These are phyloP conservation scores for Acestrorhynchus altus DNA, from an alignment of 2,797 vertebrate genomes.

Conservation along the genomic window DNA sequence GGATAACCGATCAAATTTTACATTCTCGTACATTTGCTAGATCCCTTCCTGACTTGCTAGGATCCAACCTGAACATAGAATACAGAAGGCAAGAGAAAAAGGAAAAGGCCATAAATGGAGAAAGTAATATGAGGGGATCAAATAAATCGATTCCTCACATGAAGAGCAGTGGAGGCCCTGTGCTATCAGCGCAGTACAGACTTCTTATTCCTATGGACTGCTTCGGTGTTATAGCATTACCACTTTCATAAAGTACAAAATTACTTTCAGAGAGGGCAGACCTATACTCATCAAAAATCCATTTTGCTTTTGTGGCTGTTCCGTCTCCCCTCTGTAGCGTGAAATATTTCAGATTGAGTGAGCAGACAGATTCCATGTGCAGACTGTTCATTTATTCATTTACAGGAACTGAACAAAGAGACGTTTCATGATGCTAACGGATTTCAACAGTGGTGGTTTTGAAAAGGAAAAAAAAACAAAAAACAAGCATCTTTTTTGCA, in stretches of 20 bases:
- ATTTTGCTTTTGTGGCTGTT: slow-evolving; percentile 36
- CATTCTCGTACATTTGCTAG: background rate
- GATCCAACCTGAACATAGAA: background rate
- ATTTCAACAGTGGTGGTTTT: background rate
- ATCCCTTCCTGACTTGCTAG: slow-evolving; percentile 7
- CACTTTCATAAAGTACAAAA: slow-evolving; percentile 51
- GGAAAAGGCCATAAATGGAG: slow-evolving; percentile 9
- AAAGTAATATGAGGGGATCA: slow-evolving; percentile 43
- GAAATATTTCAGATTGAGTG: slow-evolving; percentile 16
- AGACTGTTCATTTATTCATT: slow-evolving; percentile 33
- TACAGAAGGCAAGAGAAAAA: slow-evolving; percentile 4
- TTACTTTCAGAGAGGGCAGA: slow-evolving; percentile 39
- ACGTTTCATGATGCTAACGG: slow-evolving; percentile 5
- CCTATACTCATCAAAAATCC: slow-evolving; percentile 45
- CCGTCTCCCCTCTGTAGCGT: slow-evolving; percentile 18
- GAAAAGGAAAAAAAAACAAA: background rate
- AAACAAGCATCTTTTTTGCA: slow-evolving; percentile 22
- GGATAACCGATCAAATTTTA: slow-evolving; percentile 11
- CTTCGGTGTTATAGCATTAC: slow-evolving; percentile 37
- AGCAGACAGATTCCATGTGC: background rate
- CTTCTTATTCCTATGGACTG: slow-evolving; percentile 31
- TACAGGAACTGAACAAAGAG: slow-evolving; percentile 12
- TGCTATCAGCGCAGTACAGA: slow-evolving; percentile 47
- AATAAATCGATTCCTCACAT: slow-evolving; percentile 42
- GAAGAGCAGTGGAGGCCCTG: slow-evolving; percentile 32